Evolutionary conservation across 2,888 invertebrate genomes (phyloP).

Genomic region (Luperina testacea): DNA sequence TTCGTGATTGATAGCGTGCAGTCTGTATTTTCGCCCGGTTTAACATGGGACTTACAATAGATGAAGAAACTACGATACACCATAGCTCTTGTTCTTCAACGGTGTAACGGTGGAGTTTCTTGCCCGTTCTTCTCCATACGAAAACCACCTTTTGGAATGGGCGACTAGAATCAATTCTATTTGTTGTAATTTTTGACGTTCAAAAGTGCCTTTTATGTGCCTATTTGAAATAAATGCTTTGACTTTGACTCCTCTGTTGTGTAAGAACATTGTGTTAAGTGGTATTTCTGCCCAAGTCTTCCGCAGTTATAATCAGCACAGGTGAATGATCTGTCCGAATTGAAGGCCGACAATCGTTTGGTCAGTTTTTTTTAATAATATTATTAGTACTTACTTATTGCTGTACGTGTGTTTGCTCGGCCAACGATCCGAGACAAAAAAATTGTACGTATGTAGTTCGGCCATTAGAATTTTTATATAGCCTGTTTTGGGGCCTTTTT

Average conservation of each 20-base stretch:
- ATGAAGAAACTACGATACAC: background rate
- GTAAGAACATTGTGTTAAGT: constrained; percentile 35
- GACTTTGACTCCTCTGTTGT: background rate
- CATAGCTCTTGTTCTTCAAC: background rate
- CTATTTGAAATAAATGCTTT: too few species aligned
- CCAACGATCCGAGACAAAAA: constrained; percentile 77
- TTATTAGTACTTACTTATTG: constrained; percentile 75
- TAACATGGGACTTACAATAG: too few species aligned
- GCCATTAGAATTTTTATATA: constrained; percentile 63
- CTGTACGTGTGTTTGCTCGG: constrained; percentile 77
- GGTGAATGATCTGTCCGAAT: constrained; percentile 86
- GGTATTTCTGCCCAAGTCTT: constrained; percentile 39
- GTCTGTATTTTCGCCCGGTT: background rate
- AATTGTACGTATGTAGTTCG: constrained; percentile 67
- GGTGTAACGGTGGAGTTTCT: too few species aligned
- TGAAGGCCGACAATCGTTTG: constrained; percentile 86
- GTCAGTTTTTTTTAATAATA: constrained; percentile 82
- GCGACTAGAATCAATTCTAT: too few species aligned
- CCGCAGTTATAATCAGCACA: constrained; percentile 67
- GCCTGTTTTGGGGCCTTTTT: constrained; percentile 67
- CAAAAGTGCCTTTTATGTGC: too few species aligned
- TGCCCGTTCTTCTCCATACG: too few species aligned
- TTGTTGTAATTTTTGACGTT: too few species aligned
- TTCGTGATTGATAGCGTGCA: background rate
- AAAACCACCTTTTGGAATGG: too few species aligned